Percentiles rank a stretch among this genome's conserved stretches.
Evolutionary conservation across 2,888 invertebrate species (phyloP).

Genomic region (Amphipyra berbera): DNA sequence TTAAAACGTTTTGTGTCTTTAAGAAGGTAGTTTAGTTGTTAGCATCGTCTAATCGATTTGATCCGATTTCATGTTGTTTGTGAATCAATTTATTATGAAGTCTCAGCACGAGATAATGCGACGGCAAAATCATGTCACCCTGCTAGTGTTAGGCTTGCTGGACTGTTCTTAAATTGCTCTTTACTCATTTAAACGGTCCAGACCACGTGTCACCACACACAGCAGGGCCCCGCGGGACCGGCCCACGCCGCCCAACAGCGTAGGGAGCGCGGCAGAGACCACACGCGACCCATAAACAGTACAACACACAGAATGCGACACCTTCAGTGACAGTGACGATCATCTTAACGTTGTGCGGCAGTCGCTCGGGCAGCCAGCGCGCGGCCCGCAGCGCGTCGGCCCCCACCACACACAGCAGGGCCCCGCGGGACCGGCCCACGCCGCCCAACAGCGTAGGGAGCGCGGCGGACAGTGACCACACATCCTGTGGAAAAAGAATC

Average conservation of each 20-base stretch:
- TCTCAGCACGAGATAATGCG: too few species aligned
- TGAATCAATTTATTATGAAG: too few species aligned
- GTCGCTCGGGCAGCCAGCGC: conserved; percentile 93
- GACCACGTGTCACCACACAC: conserved; percentile 94
- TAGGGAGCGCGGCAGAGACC: conserved; percentile 91
- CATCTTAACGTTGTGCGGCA: conserved; percentile 94
- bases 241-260: conserved; percentile 87
- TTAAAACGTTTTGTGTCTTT: too few species aligned
- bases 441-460: conserved; percentile 89
- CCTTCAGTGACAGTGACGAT: conserved; percentile 93
- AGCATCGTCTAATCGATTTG: too few species aligned
- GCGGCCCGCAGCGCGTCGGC: conserved; percentile 91
- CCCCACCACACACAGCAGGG: conserved; percentile 94
- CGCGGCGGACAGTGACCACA: conserved; percentile 92
- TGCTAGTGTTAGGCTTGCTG: too few species aligned
- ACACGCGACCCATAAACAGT: conserved; percentile 52
- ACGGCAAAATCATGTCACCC: too few species aligned
- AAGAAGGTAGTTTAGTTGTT: too few species aligned
- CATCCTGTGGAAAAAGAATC: conserved; percentile 87
- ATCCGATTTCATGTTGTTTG: too few species aligned
- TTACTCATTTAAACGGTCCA: too few species aligned
- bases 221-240: conserved; percentile 91
- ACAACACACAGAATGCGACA: conserved; percentile 30
- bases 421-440: conserved; percentile 89
- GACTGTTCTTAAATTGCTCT: too few species aligned